These are phyloP conservation scores for Elymnias hypermnestra DNA, from an alignment of 1,140 invertebrate species.

Conservation along the genomic window DNA sequence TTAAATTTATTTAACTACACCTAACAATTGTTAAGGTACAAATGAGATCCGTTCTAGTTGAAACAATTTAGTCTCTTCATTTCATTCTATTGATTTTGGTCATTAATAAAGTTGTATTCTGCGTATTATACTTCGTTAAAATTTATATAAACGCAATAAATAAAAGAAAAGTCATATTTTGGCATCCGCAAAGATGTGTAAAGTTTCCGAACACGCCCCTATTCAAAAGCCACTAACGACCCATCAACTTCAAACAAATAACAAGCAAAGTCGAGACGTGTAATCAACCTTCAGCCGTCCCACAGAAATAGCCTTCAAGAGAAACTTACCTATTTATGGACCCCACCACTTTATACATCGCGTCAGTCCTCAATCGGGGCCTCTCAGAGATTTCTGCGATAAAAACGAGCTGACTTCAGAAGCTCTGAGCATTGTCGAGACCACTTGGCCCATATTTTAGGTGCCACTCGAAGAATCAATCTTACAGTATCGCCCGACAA, in stretches of 20 bases:
- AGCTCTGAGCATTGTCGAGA: slow-evolving; percentile 14
- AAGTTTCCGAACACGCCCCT: too few species aligned
- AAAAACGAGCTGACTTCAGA: slow-evolving; percentile 30
- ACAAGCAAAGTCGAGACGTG: slow-evolving; percentile 4
- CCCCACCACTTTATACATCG: slow-evolving; percentile 8
- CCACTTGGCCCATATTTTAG: slow-evolving; percentile 26
- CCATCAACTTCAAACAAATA: neutral
- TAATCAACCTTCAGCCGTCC: neutral
- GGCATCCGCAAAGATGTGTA: too few species aligned
- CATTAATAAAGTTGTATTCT: too few species aligned
- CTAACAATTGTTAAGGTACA: too few species aligned
- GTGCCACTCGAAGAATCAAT: slow-evolving; percentile 23
- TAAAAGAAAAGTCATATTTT: too few species aligned
- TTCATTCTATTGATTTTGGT: too few species aligned
- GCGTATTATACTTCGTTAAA: too few species aligned
- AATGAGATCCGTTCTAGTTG: too few species aligned
- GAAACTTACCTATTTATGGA: slow-evolving; percentile 19
- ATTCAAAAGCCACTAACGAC: neutral
- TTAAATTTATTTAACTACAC: too few species aligned
- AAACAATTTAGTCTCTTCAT: too few species aligned
- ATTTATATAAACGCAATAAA: neutral
- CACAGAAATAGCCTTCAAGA: slow-evolving; percentile 4
- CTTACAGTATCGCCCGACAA: slow-evolving; percentile 29
- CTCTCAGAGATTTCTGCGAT: slow-evolving; percentile 19
- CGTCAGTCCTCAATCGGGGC: slow-evolving; percentile 16